Base-by-base conservation (phyloP, 2,113 vertebrate species). In the Mesoclemmys tuberculata region DNA sequence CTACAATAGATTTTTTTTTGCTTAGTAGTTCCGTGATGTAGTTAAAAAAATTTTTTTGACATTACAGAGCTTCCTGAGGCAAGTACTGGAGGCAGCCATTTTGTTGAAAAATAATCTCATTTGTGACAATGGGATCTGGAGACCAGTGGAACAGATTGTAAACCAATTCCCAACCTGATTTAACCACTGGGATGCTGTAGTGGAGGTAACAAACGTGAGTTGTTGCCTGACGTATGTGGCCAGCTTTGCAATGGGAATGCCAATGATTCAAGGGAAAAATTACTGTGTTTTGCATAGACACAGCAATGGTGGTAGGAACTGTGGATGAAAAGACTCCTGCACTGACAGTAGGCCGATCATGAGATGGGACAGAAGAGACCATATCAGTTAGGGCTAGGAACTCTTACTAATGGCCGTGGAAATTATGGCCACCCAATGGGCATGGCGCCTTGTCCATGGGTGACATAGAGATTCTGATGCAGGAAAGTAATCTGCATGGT, bases 171-270 rank as follows among this genome's bases (percentile, higher is more conserved):
- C 64, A 46, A 89, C 31, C 89, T 96, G 74, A 46, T 95, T 96
- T 96, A 97, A 95, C 96, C 95, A 95, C 93, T 96, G 96, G 93
- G 74, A 89, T 95, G 85, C 94, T 88, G 85, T 81, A 94, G n/a
- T 21, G 64, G 19, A 46, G 94, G 24, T 85, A 51, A 84, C 92
- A 95, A 85, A 78, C 74, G 13, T 44, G 3, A 85, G 58, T 13
- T n/a, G 19, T 68, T 87, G 86, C 26, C 16, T 85, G 71, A n/a
- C 38, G 14, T 18, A 26, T 13, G 49, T 49, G 80, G 3, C 89
- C 21, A 38, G 46, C 9, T 79, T 84, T 44, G n/a, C 78, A 90
- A 0, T 46, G 2, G 3, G 75, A 46, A 61, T 82, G 12, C 2
- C 41, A 21, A 5, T 14, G 13, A 46, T 24, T 54, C n/a, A 58